Conservation (phyloP, 2,797 vertebrate genomes). For the Octomys mimax region DNA sequence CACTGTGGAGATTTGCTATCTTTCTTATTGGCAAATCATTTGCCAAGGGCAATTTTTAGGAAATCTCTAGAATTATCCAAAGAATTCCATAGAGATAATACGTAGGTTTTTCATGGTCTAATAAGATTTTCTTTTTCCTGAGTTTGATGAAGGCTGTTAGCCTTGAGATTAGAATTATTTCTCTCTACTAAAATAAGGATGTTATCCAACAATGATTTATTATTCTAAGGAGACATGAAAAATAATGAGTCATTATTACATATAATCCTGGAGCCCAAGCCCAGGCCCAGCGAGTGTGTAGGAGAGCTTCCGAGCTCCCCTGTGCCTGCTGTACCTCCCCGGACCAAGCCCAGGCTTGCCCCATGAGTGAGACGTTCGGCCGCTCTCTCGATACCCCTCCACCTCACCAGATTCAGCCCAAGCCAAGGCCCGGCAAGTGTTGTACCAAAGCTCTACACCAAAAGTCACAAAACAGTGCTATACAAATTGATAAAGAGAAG, state of each 20-base stretch:
- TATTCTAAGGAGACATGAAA: neutral
- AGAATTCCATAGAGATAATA: conserved; percentile 30
- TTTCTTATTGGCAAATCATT: conserved; percentile 8
- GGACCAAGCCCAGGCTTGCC: too few relatives aligned
- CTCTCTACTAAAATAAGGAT: neutral
- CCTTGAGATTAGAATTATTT: neutral
- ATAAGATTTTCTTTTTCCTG: neutral
- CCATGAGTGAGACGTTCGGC: too few relatives aligned
- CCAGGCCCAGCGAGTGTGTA: too few relatives aligned
- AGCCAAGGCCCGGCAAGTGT: too few relatives aligned
- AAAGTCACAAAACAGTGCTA: too few relatives aligned
- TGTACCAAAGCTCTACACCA: too few relatives aligned
- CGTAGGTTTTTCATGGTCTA: neutral
- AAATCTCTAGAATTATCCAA: conserved; percentile 18
- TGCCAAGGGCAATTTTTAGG: neutral
- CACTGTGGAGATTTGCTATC: neutral
- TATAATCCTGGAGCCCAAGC: too few relatives aligned
- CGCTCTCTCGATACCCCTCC: too few relatives aligned
- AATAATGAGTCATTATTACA: neutral
- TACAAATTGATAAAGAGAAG: too few relatives aligned
- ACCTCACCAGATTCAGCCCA: too few relatives aligned
- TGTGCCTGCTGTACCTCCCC: too few relatives aligned
- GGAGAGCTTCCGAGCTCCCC: too few relatives aligned
- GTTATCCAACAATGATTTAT: neutral
- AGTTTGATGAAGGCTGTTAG: neutral